Conservation (phyloP, 1,140 invertebrate genomes). For the Drosophila malerkotliana region DNA sequence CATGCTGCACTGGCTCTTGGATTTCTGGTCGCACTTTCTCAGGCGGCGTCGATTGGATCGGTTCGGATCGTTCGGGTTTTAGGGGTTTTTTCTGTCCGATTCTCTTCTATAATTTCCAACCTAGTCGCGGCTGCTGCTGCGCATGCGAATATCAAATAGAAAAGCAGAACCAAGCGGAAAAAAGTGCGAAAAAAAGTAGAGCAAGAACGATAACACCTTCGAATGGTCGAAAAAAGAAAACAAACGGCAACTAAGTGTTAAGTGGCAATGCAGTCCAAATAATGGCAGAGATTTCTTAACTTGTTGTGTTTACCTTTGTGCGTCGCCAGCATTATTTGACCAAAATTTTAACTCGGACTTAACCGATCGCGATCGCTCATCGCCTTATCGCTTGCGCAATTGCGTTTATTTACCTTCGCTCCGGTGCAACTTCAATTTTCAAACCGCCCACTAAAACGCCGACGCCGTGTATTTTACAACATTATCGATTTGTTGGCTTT, state of each 20-base stretch:
- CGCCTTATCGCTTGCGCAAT: constrained; percentile 57
- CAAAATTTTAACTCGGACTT: constrained; percentile 36
- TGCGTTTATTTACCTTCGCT: constrained; percentile 43
- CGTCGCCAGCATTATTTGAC: constrained; percentile 62
- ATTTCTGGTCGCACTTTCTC: constrained; percentile 25
- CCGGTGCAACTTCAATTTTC: not conserved
- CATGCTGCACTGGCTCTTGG: not conserved
- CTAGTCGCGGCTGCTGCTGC: constrained; percentile 40
- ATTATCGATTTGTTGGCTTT: constrained; percentile 58
- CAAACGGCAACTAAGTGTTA: constrained; percentile 35
- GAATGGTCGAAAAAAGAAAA: constrained; percentile 18
- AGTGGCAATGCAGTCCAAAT: constrained; percentile 46
- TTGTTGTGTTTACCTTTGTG: constrained; percentile 43
- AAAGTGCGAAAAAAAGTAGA: constrained; percentile 37
- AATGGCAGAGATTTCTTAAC: constrained; percentile 36
- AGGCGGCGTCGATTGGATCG: constrained; percentile 10
- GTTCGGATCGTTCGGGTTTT: constrained; percentile 15
- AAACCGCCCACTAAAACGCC: constrained; percentile 40
- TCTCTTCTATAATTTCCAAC: not conserved
- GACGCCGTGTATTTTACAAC: constrained; percentile 51
- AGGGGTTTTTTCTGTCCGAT: not conserved
- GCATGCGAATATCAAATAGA: constrained; percentile 59
- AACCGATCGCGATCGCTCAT: constrained; percentile 39
- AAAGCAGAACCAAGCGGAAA: constrained; percentile 23
- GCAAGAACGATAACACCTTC: constrained; percentile 34